These are phyloP conservation scores for Scopus umbretta DNA, from an alignment of 2,113 vertebrate genomes.

Conservation along the genomic window DNA sequence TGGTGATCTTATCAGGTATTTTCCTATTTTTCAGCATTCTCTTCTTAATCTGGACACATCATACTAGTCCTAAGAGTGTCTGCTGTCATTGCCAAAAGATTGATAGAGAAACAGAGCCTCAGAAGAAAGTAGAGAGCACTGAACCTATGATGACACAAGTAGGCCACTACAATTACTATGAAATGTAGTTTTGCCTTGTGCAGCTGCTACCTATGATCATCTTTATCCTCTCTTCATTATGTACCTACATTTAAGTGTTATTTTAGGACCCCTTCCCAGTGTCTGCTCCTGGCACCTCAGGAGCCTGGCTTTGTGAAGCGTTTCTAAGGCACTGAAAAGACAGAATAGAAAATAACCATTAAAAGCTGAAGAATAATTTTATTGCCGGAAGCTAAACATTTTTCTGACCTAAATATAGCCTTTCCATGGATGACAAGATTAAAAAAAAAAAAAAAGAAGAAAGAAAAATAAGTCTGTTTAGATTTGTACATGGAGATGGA, in stretches of 20 bases:
- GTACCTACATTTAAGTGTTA: conserved; percentile 49
- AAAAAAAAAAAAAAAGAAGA: neutral
- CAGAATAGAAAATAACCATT: neutral
- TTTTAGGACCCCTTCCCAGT: conserved; percentile 36
- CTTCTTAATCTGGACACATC: neutral
- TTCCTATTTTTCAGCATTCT: neutral
- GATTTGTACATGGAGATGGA: neutral
- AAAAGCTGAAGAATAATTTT: neutral
- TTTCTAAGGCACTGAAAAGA: neutral
- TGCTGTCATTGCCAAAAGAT: neutral
- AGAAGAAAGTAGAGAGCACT: neutral
- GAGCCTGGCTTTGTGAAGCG: conserved; percentile 13
- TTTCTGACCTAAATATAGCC: neutral
- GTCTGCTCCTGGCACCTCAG: conserved; percentile 38
- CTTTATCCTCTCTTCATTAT: conserved; percentile 35
- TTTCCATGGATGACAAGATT: neutral
- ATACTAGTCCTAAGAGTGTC: neutral
- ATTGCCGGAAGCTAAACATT: neutral
- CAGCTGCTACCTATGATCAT: conserved; percentile 39
- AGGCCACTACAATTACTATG: neutral
- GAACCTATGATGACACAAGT: neutral
- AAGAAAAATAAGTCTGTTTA: neutral
- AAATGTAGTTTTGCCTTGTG: neutral
- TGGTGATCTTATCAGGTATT: neutral
- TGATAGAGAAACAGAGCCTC: neutral